Evolutionary conservation across 2,888 invertebrate genomes (phyloP), one percentile per base, ranked within the genome.

Genomic region (Leptinotarsa rubiginosa): DNA sequence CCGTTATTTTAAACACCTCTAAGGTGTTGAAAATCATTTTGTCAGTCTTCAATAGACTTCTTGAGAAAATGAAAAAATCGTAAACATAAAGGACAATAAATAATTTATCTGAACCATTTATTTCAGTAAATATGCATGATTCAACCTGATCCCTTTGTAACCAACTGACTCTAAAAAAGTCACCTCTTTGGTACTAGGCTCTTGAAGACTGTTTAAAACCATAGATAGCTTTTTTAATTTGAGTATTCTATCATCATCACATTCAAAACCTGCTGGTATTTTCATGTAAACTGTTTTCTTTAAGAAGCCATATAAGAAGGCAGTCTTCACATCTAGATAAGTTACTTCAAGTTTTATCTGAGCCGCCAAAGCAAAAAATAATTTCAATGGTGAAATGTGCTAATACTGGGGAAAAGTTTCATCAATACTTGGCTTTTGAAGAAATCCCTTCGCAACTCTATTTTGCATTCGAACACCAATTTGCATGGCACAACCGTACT

Each of bases 301-400:
- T 64, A 31, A 64, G 41, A 65, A n/a, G 12, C 83, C 81, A 78
- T 83, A 81, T 18, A 83, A 69, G 73, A 83, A 82, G 59, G 81
- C 83, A n/a, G 81, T 83, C 52, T 71, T 80, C n/a, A 83, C 80
- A 74, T 79, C 79, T 64, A 80, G 68, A 70, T 82, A 79, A 52
- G 15, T 54, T 52, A 79, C 75, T 59, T 70, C 41, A 22, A 79
- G 67, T 47, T 74, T 70, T 47, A 78, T 59, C 47, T 78, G 72
- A 15, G 75, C 78, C 62, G 78, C 50, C 54, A 81, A 65, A 4
- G 79, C 79, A 62, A 82, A 68, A 65, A 82, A 72, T 20, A 81
- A 65, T 77, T 81, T 64, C 16, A 65, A 20, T 47, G 47, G 20
- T 10, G 65, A 65, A 31, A n/a, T 65, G 65, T 41, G 41, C 2